Conservation (phyloP, 2,113 vertebrate species). For the Callocephalon fimbriatum region DNA sequence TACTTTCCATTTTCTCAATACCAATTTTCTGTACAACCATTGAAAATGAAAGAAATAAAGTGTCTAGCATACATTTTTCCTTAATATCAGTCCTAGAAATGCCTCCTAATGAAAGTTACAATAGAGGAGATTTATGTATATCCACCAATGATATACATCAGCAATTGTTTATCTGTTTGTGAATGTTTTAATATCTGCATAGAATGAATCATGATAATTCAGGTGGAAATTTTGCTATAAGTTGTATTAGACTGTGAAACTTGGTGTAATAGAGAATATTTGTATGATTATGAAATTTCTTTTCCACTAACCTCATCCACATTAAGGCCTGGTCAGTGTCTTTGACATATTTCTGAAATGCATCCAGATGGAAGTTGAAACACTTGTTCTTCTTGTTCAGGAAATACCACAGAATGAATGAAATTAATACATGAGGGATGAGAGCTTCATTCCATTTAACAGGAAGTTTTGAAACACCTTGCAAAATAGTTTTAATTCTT, state of each 20-base stretch:
- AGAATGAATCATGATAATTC: background rate
- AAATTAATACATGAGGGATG: background rate
- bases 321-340: slow-evolving; percentile 26
- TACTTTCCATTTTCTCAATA: background rate
- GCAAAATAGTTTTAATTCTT: background rate
- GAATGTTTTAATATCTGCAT: background rate
- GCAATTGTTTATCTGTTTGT: background rate
- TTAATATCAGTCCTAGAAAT: background rate
- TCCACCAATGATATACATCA: background rate
- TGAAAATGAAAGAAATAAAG: background rate
- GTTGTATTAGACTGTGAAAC: background rate
- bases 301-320: slow-evolving; percentile 49
- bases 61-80: background rate
- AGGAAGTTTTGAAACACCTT: background rate
- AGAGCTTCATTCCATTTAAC: background rate
- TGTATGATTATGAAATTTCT: slow-evolving; percentile 36
- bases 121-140: background rate
- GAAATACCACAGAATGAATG: slow-evolving; percentile 21
- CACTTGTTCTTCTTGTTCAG: slow-evolving; percentile 6
- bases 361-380: slow-evolving; percentile 44
- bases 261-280: slow-evolving; percentile 24
- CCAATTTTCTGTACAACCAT: background rate
- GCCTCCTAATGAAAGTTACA: background rate
- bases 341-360: slow-evolving; percentile 49
- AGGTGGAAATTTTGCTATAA: slow-evolving; percentile 13